Conservation (phyloP, 1,140 invertebrate species). For the Neotoxoptera formosana region DNA sequence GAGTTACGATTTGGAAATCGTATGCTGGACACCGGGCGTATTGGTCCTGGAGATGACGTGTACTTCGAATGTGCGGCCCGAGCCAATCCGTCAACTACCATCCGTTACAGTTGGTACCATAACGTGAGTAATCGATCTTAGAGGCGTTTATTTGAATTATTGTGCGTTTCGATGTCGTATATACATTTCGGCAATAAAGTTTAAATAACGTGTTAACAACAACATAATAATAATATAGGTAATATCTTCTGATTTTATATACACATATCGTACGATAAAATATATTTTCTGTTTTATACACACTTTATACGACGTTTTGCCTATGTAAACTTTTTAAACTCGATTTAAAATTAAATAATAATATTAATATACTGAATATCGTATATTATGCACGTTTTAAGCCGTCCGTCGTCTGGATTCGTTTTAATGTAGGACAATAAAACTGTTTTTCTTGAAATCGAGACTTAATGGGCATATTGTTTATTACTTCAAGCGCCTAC, state of each 20-base stretch:
- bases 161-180: not conserved
- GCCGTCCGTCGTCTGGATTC: not conserved
- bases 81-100: slow-evolving; percentile 78
- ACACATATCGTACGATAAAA: not conserved
- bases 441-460: not conserved
- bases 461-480: not conserved
- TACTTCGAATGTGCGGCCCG: slow-evolving; percentile 72
- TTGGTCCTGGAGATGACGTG: slow-evolving; percentile 68
- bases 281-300: not conserved
- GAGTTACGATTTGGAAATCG: slow-evolving; percentile 38
- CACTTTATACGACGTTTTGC: too few relatives aligned
- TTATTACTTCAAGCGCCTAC: not conserved
- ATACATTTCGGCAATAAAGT: not conserved
- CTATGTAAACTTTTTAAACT: not conserved
- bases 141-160: slow-evolving; percentile 11
- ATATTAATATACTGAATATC: too few relatives aligned
- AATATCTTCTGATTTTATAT: not conserved
- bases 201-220: not conserved
- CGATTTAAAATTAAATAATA: not conserved
- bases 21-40: slow-evolving; percentile 15
- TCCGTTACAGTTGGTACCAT: slow-evolving; percentile 84
- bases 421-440: not conserved
- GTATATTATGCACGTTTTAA: not conserved
- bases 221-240: not conserved
- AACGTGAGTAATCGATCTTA: slow-evolving; percentile 71